Evolutionary conservation across 1,140 invertebrate species (phyloP).

Genomic region (Akabosia matsudoensis): DNA sequence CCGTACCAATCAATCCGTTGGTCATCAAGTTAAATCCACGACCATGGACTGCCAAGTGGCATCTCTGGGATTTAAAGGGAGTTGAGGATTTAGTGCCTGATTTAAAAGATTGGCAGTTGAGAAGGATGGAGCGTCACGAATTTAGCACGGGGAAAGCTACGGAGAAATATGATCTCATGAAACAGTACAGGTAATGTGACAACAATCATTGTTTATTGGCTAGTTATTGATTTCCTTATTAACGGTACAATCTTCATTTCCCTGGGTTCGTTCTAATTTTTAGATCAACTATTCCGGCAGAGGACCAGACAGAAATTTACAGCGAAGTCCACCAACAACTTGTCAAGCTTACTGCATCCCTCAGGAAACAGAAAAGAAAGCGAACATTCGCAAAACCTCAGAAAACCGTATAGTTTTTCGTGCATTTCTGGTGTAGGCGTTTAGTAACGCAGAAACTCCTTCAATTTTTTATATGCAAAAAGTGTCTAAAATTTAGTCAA

Average conservation of each 20-base stretch:
- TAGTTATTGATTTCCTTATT: not conserved
- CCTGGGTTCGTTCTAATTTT: slow-evolving; percentile 4
- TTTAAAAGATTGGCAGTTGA: slow-evolving; percentile 61
- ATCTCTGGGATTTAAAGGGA: slow-evolving; percentile 73
- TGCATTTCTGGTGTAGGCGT: not conserved
- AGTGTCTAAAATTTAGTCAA: no score
- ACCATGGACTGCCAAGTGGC: slow-evolving; percentile 84
- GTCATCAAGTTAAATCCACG: slow-evolving; percentile 75
- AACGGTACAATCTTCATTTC: not conserved
- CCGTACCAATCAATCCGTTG: slow-evolving; percentile 82
- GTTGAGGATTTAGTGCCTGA: slow-evolving; percentile 62
- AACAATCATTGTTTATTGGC: not conserved
- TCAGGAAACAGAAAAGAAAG: slow-evolving; percentile 66
- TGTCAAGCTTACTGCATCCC: slow-evolving; percentile 64
- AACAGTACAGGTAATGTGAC: slow-evolving; percentile 71
- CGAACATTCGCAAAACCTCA: slow-evolving; percentile 63
- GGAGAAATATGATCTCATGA: slow-evolving; percentile 86
- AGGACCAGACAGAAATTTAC: slow-evolving; percentile 81
- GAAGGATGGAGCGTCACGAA: slow-evolving; percentile 68
- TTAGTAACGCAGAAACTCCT: no score
- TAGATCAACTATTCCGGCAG: slow-evolving; percentile 74
- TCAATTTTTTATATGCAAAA: not conserved
- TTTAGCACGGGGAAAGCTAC: not conserved
- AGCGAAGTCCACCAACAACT: slow-evolving; percentile 73
- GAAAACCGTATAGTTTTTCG: slow-evolving; percentile 56